Evolutionary conservation across 2,113 vertebrate genomes (phyloP).

Genomic region (Cavia porcellus): DNA sequence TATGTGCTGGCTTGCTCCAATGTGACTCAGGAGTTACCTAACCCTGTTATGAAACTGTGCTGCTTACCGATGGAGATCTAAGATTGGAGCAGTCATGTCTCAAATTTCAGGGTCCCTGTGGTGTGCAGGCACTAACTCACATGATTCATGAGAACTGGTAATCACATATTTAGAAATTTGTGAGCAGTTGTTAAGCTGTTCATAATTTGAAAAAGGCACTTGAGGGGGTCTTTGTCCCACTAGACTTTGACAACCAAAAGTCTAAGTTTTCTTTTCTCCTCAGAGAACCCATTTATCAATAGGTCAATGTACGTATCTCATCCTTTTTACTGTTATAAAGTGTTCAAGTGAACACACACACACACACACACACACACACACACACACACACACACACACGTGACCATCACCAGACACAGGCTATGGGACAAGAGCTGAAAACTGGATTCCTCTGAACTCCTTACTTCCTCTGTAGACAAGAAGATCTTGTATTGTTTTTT

Average conservation of each 20-base stretch:
- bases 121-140: background rate
- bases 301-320: background rate
- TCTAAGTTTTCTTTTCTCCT: background rate
- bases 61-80: background rate
- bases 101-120: background rate
- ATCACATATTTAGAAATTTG: background rate
- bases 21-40: background rate
- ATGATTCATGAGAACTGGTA: background rate
- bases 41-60: background rate
- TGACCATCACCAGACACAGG: background rate
- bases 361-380: background rate
- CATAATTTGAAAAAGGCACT: slow-evolving; percentile 18
- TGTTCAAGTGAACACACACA: background rate
- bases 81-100: background rate
- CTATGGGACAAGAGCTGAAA: background rate
- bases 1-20: background rate
- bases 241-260: slow-evolving; percentile 25
- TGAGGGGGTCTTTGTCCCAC: background rate
- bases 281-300: background rate
- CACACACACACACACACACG: no score
- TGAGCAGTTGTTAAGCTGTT: background rate
- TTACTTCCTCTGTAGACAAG: slow-evolving; percentile 16
- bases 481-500: background rate
- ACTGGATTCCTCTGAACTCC: background rate
- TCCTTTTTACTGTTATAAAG: background rate